Conservation (phyloP, 2,113 vertebrate genomes). For the Phalacrocorax aristotelis region DNA sequence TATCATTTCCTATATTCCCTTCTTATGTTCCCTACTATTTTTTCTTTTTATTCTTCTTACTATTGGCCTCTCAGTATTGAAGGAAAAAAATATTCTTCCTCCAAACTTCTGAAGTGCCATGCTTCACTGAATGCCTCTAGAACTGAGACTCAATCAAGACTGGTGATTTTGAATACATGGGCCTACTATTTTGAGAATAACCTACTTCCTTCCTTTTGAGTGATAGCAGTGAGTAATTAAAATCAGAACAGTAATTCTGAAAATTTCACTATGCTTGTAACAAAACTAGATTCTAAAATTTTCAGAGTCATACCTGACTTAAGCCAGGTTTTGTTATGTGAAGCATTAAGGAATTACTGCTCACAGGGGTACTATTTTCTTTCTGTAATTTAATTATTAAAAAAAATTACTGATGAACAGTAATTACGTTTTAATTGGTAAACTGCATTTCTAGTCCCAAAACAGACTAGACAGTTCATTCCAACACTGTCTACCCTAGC, state of each 20-base stretch:
- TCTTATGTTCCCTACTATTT: background rate
- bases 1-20: background rate
- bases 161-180: background rate
- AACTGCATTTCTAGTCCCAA: background rate
- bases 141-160: background rate
- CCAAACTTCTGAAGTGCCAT: background rate
- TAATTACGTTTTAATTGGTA: background rate
- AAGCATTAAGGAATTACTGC: background rate
- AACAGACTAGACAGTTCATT: background rate
- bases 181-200: background rate
- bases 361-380: background rate
- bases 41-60: background rate
- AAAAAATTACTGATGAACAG: background rate
- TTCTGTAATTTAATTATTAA: background rate
- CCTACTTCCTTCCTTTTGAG: background rate
- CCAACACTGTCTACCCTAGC: background rate
- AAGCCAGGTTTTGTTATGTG: background rate
- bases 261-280: background rate
- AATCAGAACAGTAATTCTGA: background rate
- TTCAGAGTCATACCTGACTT: background rate
- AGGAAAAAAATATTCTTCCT: background rate
- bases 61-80: background rate
- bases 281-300: background rate
- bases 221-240: background rate
- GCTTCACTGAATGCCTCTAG: background rate